These are phyloP conservation scores for Dione vanillae DNA, from an alignment of 2,888 invertebrate species.

Conservation along the genomic window DNA sequence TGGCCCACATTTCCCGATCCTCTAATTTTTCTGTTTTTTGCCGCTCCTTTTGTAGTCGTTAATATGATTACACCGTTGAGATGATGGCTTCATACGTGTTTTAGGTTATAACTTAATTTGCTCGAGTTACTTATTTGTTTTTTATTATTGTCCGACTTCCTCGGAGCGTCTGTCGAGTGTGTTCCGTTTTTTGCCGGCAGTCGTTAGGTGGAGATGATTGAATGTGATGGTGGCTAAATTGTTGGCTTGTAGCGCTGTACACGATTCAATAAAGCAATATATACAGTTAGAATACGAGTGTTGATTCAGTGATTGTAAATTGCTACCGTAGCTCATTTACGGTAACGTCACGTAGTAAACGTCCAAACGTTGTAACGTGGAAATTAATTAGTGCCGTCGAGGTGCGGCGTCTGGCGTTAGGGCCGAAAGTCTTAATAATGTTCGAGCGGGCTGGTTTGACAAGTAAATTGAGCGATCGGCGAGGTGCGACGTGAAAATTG, in stretches of 20 bases:
- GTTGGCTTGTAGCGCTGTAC: slow-evolving; percentile 55
- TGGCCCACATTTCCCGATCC: slow-evolving; percentile 84
- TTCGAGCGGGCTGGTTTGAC: slow-evolving; percentile 66
- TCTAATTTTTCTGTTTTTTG: slow-evolving; percentile 83
- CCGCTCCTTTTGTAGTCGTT: slow-evolving; percentile 84
- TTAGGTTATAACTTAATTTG: slow-evolving; percentile 85
- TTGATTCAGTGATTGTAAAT: slow-evolving; percentile 65
- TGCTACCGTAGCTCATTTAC: slow-evolving; percentile 44
- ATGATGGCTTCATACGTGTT: slow-evolving; percentile 85
- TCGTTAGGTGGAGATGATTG: slow-evolving; percentile 81
- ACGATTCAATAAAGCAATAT: slow-evolving; percentile 60
- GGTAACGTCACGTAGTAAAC: slow-evolving; percentile 34
- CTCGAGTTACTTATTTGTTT: slow-evolving; percentile 81
- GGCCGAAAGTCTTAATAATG: slow-evolving; percentile 53
- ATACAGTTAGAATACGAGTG: slow-evolving; percentile 61
- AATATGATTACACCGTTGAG: slow-evolving; percentile 84
- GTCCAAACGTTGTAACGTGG: slow-evolving; percentile 49
- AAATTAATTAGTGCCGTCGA: slow-evolving; percentile 68
- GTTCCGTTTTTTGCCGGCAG: slow-evolving; percentile 68
- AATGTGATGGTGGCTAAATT: slow-evolving; percentile 80
- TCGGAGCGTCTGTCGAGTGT: slow-evolving; percentile 76
- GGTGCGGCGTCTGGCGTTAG: slow-evolving; percentile 49
- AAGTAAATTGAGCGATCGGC: slow-evolving; percentile 71
- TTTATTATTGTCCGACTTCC: slow-evolving; percentile 81
- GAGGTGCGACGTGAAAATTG: slow-evolving; percentile 77